Base-by-base conservation (phyloP, 2,888 invertebrate species). In the Gnatocerus cornutus region DNA sequence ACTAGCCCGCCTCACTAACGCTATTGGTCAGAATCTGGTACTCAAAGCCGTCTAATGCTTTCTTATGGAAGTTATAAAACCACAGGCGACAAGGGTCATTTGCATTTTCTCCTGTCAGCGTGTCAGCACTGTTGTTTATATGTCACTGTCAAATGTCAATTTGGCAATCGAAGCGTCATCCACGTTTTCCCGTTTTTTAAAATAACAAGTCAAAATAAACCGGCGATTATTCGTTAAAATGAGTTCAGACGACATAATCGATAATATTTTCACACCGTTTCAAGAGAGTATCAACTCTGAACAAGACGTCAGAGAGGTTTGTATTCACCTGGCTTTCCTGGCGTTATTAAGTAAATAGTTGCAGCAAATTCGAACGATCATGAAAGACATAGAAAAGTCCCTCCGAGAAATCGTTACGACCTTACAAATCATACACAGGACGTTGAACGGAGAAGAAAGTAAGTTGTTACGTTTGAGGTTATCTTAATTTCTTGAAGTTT, bases 351-450 rank as follows among this genome's bases (percentile, higher is more conserved):
- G 50, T 7, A 29, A 56, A 30, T 63, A 3, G 45, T 80, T 79
- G 71, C 76, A 92, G 92, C 88, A 88, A 84, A 92, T 93, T 68
- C 88, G 91, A n/a, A 86, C 84, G 48, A 88, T 89, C 62, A 91
- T 93, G 55, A 90, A 90, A 79, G 92, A 94, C 77, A 88, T 96
- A 48, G 96, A 96, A 77, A 93, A 93, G 77, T 87, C 89, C 70
- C 89, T 92, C 0, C 88, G 96, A 63, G 93, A 95, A 84, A 92
- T 94, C 27, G 87, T 91, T n/a, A 93, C 93, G 16, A 85, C 89
- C 13, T 85, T 97, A 29, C 96, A 96, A 87, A 88, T 92, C 14
- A 94, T 97, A 72, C 97, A 97, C 79, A 91, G 92, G 76, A 87
- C 87, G 58, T 85, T 86, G 74, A 89, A 89, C 72, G 87, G 90